These are phyloP conservation scores for Phlogophora meticulosa DNA, from an alignment of 2,888 invertebrate species.

Conservation along the genomic window DNA sequence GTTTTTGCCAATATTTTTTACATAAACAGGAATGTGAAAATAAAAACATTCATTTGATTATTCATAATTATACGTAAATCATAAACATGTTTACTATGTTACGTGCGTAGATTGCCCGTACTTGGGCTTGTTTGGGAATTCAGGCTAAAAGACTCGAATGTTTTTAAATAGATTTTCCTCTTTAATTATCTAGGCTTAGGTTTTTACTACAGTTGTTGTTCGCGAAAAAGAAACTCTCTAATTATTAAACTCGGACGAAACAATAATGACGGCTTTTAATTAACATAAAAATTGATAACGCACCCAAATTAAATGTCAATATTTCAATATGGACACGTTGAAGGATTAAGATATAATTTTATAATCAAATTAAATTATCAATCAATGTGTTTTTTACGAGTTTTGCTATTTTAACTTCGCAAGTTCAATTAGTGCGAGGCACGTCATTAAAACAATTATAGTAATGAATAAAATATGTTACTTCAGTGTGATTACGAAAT, in stretches of 20 bases:
- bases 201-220: conserved; percentile 21
- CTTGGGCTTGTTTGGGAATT: conserved; percentile 19
- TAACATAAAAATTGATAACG: conserved; percentile 58
- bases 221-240: conserved; percentile 20
- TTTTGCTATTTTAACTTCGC: conserved; percentile 56
- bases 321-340: conserved; percentile 64
- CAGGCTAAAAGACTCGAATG: too few relatives aligned
- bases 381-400: conserved; percentile 62
- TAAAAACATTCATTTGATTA: not conserved
- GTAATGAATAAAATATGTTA: conserved; percentile 69
- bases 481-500: conserved; percentile 64
- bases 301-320: conserved; percentile 66
- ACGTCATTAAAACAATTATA: conserved; percentile 68
- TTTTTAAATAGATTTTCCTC: conserved; percentile 5
- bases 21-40: conserved; percentile 13
- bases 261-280: conserved; percentile 49
- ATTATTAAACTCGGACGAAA: conserved; percentile 19
- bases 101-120: not conserved
- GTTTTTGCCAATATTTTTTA: not conserved
- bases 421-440: conserved; percentile 52
- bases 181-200: too few relatives aligned
- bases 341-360: conserved; percentile 66
- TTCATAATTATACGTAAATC: not conserved
- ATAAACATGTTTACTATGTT: conserved; percentile 8
- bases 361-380: conserved; percentile 66